Conservation (phyloP, 2,797 vertebrate genomes). For the Ciconia nigra region DNA sequence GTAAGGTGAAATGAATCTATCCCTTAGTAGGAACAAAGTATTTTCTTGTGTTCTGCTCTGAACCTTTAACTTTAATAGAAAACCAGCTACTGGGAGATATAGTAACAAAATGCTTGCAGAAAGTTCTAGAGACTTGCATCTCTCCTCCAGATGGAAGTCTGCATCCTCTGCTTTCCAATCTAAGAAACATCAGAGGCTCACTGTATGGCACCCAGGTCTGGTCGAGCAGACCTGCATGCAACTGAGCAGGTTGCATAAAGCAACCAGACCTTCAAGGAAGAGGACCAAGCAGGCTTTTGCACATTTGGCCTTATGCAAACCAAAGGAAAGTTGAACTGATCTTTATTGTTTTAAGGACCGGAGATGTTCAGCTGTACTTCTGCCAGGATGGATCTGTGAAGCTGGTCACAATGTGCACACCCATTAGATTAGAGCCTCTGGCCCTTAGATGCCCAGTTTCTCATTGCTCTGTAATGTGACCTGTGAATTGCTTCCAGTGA, state of each 20-base stretch:
- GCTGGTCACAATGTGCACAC: not conserved
- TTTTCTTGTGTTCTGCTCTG: not conserved
- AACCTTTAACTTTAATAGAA: not conserved
- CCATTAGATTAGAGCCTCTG: not conserved
- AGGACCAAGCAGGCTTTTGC: not conserved
- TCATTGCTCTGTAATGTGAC: not conserved
- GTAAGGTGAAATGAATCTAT: not conserved
- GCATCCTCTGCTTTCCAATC: not conserved
- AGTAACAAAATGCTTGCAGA: not conserved
- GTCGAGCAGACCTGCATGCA: not conserved
- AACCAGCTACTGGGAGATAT: not conserved
- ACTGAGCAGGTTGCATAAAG: not conserved
- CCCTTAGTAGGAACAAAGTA: not conserved
- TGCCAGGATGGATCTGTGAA: not conserved
- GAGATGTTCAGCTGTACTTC: not conserved
- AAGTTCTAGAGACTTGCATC: not conserved
- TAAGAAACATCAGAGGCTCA: not conserved
- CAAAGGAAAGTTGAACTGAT: not conserved
- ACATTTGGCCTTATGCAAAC: not conserved
- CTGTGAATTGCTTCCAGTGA: not conserved
- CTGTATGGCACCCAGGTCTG: rapidly evolving
- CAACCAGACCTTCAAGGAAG: not conserved
- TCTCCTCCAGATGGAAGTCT: not conserved
- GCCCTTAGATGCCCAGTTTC: not conserved
- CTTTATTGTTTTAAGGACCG: not conserved